Evolutionary conservation across 2,113 vertebrate species (phyloP), one percentile per base, ranked within the genome.

Genomic region (Cyphomyrus discorhynchus): DNA sequence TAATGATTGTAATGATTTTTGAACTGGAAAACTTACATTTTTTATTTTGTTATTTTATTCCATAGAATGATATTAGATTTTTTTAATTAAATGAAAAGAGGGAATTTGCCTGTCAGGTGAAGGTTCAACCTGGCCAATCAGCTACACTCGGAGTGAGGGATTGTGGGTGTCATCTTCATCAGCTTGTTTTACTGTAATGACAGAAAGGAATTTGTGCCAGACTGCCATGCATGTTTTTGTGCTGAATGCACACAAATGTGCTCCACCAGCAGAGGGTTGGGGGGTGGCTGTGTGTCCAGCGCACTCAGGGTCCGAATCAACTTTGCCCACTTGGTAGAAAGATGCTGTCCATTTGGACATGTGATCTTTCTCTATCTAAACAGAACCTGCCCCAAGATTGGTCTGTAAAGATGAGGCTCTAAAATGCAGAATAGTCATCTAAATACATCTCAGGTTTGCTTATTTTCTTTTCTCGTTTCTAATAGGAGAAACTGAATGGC

Each of bases 1-100:
- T 35, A 47, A 50, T 88, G 45, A 11, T 88, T 24, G 24, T 35
- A 47, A 77, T 88, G 45, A 6, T n/a, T 50, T 74, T 90, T 88
- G 35, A 90, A 88, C 70, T 90, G 86, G 86, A 90, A 90, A 66
- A 83, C n/a, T 45, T 47, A 47, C 1, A 17, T 15, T 80, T 80
- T 80, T 85, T 83, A 83, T 83, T 83, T 50, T 50, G n/a, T 50
- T 86, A 49, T 86, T 86, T 47, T 86, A 80, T 80, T 80, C 35
- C 35, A 80, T 80, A 80, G 13, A 80, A 19, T 77, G 35, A 35
- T 80, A 80, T 80, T 80, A 42, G 74, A 77, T 77, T 77, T 77
- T 77, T 77, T 77, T 39, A 39, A 77, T 77, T 3, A 77, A 77
- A 15, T 77, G 31, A 77, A 77, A 77, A 77, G 27, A 11, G 66